Evolutionary conservation across 2,797 vertebrate genomes (phyloP).

Genomic region (Onychomys torridus): DNA sequence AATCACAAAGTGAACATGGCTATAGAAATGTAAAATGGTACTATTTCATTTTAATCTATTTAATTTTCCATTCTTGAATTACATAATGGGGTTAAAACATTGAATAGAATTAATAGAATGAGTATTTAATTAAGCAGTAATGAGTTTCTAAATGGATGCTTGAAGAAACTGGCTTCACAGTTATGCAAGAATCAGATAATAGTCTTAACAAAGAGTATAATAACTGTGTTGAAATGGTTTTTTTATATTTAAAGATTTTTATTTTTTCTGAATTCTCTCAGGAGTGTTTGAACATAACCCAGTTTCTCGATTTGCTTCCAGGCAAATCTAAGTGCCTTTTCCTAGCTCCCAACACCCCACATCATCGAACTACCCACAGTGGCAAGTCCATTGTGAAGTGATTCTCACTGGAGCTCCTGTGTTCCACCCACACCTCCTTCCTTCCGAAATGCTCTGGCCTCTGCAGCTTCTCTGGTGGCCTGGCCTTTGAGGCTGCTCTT

Average conservation of each 20-base stretch:
- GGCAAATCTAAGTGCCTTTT: background rate
- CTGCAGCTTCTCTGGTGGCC: background rate
- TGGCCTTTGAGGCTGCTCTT: background rate
- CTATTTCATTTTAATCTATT: slow-evolving; percentile 81
- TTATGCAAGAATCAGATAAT: slow-evolving; percentile 82
- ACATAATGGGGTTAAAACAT: slow-evolving; percentile 81
- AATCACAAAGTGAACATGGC: slow-evolving; percentile 75
- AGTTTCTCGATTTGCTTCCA: slow-evolving; percentile 60
- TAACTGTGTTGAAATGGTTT: slow-evolving; percentile 76
- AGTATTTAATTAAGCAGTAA: slow-evolving; percentile 84
- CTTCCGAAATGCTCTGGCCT: fast-evolving
- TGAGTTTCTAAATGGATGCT: slow-evolving; percentile 82
- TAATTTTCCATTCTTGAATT: slow-evolving; percentile 80
- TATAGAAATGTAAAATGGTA: slow-evolving; percentile 79
- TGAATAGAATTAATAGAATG: slow-evolving; percentile 83
- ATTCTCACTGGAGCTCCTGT: background rate
- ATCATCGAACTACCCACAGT: no score
- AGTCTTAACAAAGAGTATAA: slow-evolving; percentile 71
- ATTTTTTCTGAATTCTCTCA: slow-evolving; percentile 62
- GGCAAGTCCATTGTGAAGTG: background rate
- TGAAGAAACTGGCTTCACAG: slow-evolving; percentile 76
- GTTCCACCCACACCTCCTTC: background rate
- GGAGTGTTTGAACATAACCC: slow-evolving; percentile 66
- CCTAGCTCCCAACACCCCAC: no score
- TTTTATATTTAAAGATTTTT: slow-evolving; percentile 74